phyloP scores from a whole-genome alignment of 2,888 invertebrate species.

The Lingula anatina region DNA sequence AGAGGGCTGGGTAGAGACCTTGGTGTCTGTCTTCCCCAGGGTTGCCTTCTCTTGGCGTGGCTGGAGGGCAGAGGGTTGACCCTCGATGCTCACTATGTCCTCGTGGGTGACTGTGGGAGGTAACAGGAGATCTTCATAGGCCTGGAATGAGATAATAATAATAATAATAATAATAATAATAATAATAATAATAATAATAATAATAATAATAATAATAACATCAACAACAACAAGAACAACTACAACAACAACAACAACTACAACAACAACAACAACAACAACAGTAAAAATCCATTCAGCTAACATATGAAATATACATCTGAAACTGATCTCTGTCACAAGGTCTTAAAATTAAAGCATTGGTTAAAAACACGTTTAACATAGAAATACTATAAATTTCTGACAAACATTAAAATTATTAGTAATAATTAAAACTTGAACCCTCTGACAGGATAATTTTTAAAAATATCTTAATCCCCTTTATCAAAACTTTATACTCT shows the following conservation, averaged over 20 bases:
- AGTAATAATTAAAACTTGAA: too few relatives aligned
- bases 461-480: too few relatives aligned
- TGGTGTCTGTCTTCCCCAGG: not conserved
- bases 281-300: not conserved
- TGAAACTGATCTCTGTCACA: too few relatives aligned
- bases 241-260: not conserved
- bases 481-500: too few relatives aligned
- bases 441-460: too few relatives aligned
- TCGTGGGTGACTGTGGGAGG: constrained; percentile 34
- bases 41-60: constrained; percentile 6
- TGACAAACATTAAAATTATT: too few relatives aligned
- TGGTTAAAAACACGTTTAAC: too few relatives aligned
- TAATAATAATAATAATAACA: too few relatives aligned
- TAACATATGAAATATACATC: too few relatives aligned
- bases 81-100: constrained; percentile 36
- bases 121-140: constrained; percentile 35
- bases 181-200: not conserved
- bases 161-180: not conserved
- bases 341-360: too few relatives aligned
- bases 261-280: not conserved
- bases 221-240: not conserved
- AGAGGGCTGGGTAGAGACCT: constrained; percentile 16
- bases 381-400: too few relatives aligned
- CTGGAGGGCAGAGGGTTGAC: constrained; percentile 22
- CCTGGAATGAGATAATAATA: constrained; percentile 14